Conservation (phyloP, 2,797 vertebrate species). For the Serranus cabrilla region DNA sequence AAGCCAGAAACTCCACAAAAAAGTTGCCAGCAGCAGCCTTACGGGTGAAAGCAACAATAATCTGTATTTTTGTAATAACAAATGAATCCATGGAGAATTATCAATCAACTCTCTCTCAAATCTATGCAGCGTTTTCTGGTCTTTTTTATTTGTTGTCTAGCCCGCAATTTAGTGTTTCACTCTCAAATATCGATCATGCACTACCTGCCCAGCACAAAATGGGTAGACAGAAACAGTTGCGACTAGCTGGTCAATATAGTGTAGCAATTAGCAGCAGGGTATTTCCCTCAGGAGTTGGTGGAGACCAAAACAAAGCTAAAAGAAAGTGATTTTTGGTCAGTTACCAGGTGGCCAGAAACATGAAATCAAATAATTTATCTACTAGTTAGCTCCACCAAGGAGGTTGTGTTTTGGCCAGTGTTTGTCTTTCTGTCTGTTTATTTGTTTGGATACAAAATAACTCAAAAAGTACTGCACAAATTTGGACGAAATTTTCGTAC, state of each 20-base stretch:
- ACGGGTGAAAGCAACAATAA: background rate
- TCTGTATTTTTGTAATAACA: background rate
- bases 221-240: background rate
- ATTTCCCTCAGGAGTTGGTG: background rate
- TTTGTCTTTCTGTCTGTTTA: too few relatives aligned
- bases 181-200: background rate
- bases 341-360: background rate
- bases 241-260: background rate
- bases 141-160: background rate
- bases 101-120: background rate
- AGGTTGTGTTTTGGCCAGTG: too few relatives aligned
- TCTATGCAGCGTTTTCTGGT: background rate
- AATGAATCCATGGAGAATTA: too few relatives aligned
- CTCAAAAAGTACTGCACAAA: too few relatives aligned
- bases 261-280: background rate
- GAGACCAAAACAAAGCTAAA: background rate
- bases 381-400: too few relatives aligned
- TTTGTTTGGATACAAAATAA: too few relatives aligned
- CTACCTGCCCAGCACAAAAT: background rate
- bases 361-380: too few relatives aligned
- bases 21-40: background rate
- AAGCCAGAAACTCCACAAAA: background rate
- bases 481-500: too few relatives aligned
- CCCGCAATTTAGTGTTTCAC: background rate
- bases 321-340: background rate